phyloP scores from a whole-genome alignment of 2,797 vertebrate genomes.

The Galago senegalensis region DNA sequence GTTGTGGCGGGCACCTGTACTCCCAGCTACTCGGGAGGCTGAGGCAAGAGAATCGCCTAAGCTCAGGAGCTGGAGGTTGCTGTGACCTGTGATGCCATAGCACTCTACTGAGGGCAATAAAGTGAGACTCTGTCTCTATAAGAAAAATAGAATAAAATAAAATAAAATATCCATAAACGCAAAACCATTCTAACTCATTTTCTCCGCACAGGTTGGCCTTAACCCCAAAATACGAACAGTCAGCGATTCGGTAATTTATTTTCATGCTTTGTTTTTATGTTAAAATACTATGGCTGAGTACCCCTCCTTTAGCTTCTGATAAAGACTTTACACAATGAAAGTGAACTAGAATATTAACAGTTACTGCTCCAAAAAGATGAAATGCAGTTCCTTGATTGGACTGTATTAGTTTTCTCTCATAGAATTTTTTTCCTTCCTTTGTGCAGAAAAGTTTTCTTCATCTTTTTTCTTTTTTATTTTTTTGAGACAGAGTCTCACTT shows the following conservation, averaged over 20 bases:
- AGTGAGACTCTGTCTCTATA: too few relatives aligned
- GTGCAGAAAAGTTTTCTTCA: neutral
- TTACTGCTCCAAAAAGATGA: neutral
- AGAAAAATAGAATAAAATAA: too few relatives aligned
- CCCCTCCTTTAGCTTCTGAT: neutral
- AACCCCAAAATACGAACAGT: neutral
- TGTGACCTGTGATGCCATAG: too few relatives aligned
- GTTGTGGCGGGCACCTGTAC: too few relatives aligned
- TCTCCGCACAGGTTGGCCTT: neutral
- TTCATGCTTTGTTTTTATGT: constrained; percentile 9
- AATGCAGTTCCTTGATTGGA: neutral
- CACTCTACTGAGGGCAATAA: too few relatives aligned
- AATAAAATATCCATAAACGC: constrained; percentile 22
- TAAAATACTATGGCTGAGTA: constrained; percentile 13
- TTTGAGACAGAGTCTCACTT: too few relatives aligned
- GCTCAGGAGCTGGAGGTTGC: too few relatives aligned
- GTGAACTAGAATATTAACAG: neutral
- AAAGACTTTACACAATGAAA: neutral
- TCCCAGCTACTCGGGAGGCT: too few relatives aligned
- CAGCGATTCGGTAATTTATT: constrained; percentile 14
- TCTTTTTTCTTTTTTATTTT: too few relatives aligned
- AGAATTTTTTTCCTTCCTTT: neutral
- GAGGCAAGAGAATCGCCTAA: too few relatives aligned
- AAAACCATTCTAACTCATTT: constrained; percentile 22
- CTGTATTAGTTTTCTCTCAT: neutral